Percentiles rank a stretch among this genome's conserved stretches.
phyloP scores from a whole-genome alignment of 1,140 invertebrate species.

The Liolophura sinensis region DNA sequence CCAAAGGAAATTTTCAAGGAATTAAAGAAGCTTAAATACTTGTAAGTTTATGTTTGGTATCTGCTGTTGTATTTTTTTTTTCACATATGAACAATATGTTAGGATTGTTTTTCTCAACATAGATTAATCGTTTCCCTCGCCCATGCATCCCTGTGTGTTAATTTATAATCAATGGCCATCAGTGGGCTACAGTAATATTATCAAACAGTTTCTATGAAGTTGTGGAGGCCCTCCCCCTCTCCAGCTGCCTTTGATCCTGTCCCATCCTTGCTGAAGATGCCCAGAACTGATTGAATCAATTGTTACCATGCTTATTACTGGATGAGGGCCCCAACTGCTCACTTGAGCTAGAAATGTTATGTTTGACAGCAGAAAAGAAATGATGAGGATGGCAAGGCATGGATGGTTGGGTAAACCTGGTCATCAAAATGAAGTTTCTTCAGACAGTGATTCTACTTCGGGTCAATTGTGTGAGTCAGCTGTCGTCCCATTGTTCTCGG shows the following conservation, averaged over 20 bases:
- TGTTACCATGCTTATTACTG: too few relatives aligned
- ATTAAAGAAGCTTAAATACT: slow-evolving; percentile 69
- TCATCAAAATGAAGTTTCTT: too few relatives aligned
- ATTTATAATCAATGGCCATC: slow-evolving; percentile 1
- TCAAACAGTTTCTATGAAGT: background rate
- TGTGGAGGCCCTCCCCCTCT: background rate
- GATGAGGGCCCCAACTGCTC: background rate
- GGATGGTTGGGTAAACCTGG: too few relatives aligned
- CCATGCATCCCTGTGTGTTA: slow-evolving; percentile 1
- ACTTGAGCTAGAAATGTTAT: background rate
- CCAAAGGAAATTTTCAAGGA: slow-evolving; percentile 74
- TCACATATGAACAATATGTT: background rate
- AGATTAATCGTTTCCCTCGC: background rate
- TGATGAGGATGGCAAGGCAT: too few relatives aligned
- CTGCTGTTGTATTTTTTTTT: background rate
- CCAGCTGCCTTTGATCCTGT: too few relatives aligned
- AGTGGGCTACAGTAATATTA: background rate
- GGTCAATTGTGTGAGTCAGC: too few relatives aligned
- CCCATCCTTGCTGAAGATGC: too few relatives aligned
- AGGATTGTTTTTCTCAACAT: background rate
- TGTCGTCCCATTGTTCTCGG: too few relatives aligned
- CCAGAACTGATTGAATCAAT: too few relatives aligned
- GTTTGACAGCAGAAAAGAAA: background rate
- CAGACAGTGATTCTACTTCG: too few relatives aligned
- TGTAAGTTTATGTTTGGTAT: slow-evolving; percentile 64